Evolutionary conservation across 2,113 vertebrate genomes (phyloP).

Genomic region (Corapipo altera): DNA sequence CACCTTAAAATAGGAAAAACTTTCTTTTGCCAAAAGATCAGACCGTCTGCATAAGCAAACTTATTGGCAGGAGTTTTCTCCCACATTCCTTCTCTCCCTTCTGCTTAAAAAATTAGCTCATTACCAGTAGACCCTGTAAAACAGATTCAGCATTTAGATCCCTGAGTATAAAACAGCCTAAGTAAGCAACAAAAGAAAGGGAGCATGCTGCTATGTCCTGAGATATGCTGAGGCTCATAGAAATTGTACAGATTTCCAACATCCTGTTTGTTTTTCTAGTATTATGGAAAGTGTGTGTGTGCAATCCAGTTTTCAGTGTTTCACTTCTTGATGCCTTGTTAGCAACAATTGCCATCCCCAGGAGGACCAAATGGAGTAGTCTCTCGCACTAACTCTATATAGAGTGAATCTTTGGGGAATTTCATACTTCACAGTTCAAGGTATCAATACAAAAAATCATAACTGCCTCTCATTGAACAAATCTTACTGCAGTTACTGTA

Average conservation of each 20-base stretch:
- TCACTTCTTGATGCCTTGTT: constrained; percentile 18
- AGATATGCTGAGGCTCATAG: not conserved
- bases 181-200: not conserved
- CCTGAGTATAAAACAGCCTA: not conserved
- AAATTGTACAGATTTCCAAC: not conserved
- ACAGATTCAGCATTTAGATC: not conserved
- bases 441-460: not conserved
- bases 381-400: not conserved
- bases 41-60: not conserved
- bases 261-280: not conserved
- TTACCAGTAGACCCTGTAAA: not conserved
- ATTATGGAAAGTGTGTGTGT: not conserved
- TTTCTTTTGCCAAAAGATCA: not conserved
- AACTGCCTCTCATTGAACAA: not conserved
- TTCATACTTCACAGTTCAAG: constrained; percentile 14
- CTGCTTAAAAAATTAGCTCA: not conserved
- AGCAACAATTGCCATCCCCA: not conserved
- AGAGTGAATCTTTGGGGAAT: constrained; percentile 6
- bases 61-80: not conserved
- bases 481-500: not conserved
- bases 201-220: fast-evolving
- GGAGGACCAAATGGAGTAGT: not conserved
- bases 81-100: not conserved
- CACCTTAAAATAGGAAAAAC: not conserved
- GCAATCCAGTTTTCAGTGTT: not conserved